Percentiles rank a stretch among this genome's conserved stretches.
Evolutionary conservation across 2,888 invertebrate genomes (phyloP).

Genomic region (Lithophane leautieri): DNA sequence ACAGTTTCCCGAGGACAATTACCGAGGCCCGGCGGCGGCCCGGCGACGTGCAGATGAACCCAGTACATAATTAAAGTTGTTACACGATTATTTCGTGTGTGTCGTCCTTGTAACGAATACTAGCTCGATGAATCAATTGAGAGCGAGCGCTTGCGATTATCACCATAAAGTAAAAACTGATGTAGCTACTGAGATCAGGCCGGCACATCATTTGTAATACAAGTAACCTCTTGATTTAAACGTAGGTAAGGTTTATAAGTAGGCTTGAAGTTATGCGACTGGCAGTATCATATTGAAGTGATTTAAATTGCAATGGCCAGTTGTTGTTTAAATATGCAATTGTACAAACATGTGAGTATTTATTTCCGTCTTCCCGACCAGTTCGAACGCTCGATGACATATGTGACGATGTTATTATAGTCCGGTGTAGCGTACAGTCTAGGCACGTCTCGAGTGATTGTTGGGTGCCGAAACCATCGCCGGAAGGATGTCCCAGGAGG

Average conservation of each 20-base stretch:
- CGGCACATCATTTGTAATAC: slow-evolving; percentile 23
- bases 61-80: slow-evolving; percentile 64
- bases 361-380: slow-evolving; percentile 53
- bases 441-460: slow-evolving; percentile 77
- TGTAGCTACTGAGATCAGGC: slow-evolving; percentile 44
- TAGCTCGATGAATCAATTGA: slow-evolving; percentile 78
- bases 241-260: background rate
- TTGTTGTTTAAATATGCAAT: slow-evolving; percentile 16
- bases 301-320: slow-evolving; percentile 35
- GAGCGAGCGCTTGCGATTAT: slow-evolving; percentile 71
- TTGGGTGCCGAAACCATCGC: slow-evolving; percentile 77
- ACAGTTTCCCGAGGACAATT: slow-evolving; percentile 56
- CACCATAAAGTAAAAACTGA: slow-evolving; percentile 72
- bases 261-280: slow-evolving; percentile 10
- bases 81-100: slow-evolving; percentile 71
- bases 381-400: slow-evolving; percentile 40
- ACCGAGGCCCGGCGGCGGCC: slow-evolving; percentile 40
- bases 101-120: slow-evolving; percentile 82
- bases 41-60: slow-evolving; percentile 60
- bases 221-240: slow-evolving; percentile 14
- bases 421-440: slow-evolving; percentile 64
- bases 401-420: slow-evolving; percentile 49
- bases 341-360: slow-evolving; percentile 47
- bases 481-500: slow-evolving; percentile 83
- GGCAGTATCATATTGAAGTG: slow-evolving; percentile 14